Percentiles rank a stretch among this genome's conserved stretches.
These are phyloP conservation scores for Chrysemys picta DNA, from an alignment of 2,113 vertebrate species.

Conservation along the genomic window DNA sequence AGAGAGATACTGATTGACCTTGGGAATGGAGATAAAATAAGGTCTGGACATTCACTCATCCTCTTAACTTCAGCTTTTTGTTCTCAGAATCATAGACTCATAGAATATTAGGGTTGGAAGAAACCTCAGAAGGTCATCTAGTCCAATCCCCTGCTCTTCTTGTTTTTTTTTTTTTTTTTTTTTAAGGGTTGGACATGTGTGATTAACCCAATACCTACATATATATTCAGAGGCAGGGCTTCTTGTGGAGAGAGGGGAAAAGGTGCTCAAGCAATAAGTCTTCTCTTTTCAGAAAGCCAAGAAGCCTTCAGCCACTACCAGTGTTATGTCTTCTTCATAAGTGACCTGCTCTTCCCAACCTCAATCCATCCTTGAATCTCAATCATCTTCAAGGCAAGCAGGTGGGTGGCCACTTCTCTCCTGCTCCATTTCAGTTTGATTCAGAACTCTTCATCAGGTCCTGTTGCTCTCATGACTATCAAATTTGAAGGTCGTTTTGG, in stretches of 20 bases:
- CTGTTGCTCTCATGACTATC: neutral
- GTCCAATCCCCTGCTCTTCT: too few relatives aligned
- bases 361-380: neutral
- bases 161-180: neutral
- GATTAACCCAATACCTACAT: neutral
- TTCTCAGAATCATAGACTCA: too few relatives aligned
- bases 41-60: neutral
- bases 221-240: neutral
- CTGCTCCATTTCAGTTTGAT: neutral
- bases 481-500: neutral
- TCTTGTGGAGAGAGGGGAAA: neutral
- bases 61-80: neutral
- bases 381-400: neutral
- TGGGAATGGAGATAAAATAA: neutral
- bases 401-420: neutral
- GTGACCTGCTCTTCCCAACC: neutral
- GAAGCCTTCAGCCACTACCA: neutral
- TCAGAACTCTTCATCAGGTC: conserved; percentile 35
- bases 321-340: neutral
- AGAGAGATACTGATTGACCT: neutral
- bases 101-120: too few relatives aligned
- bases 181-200: neutral
- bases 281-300: neutral
- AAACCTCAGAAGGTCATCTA: too few relatives aligned
- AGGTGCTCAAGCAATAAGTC: neutral